Percentiles rank a stretch among this genome's conserved stretches.
Conservation (phyloP, 2,797 vertebrate genomes). For the Spinibarbus caldwelli region DNA sequence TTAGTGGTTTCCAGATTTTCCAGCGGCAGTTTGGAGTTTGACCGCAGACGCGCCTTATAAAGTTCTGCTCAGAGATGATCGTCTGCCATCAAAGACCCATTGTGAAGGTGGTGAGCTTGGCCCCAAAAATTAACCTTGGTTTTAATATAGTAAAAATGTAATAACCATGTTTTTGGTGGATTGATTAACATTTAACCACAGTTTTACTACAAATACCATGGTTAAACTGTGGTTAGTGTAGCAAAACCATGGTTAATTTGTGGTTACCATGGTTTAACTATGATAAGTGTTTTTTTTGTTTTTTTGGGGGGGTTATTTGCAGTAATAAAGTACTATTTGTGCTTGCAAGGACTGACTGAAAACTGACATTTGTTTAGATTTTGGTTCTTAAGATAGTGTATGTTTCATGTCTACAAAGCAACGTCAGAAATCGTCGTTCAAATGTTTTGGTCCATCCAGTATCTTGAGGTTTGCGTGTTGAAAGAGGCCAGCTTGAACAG, state of each 20-base stretch:
- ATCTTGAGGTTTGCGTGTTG: neutral
- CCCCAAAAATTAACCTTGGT: neutral
- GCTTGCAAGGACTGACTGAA: neutral
- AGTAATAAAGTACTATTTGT: neutral
- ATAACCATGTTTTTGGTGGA: neutral
- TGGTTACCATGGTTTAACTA: neutral
- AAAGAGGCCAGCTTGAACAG: neutral
- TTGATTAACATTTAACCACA: neutral
- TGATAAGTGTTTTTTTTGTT: neutral
- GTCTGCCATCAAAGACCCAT: constrained; percentile 26
- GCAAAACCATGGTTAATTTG: neutral
- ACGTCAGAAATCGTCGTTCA: neutral
- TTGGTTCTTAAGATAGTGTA: neutral
- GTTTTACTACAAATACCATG: neutral
- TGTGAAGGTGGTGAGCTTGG: constrained; percentile 18
- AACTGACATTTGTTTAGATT: neutral
- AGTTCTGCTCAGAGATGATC: neutral
- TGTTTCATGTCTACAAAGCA: neutral
- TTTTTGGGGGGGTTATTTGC: too few species aligned
- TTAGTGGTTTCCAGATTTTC: neutral
- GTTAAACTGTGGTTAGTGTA: neutral
- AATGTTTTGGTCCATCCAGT: neutral
- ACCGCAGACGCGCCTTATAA: constrained; percentile 22
- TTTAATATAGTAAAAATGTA: neutral
- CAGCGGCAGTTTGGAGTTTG: neutral